These are phyloP conservation scores for Caretta caretta DNA, from an alignment of 2,113 vertebrate genomes.

Conservation along the genomic window DNA sequence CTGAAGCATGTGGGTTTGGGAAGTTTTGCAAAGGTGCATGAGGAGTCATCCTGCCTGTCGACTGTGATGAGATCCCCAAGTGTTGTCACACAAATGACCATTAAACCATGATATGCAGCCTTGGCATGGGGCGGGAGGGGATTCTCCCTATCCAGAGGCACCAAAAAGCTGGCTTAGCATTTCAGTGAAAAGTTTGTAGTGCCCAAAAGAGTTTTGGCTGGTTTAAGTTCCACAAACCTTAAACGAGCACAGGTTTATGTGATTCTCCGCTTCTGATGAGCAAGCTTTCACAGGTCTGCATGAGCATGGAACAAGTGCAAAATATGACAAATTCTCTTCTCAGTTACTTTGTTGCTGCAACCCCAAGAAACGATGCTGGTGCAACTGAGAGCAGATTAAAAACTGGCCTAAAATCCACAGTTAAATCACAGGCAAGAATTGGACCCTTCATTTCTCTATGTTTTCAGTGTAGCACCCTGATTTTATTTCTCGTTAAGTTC, in stretches of 20 bases:
- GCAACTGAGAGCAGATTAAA: not conserved
- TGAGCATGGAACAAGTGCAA: constrained; percentile 19
- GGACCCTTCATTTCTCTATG: constrained; percentile 53
- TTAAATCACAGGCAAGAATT: constrained; percentile 45
- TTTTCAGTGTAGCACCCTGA: constrained; percentile 38
- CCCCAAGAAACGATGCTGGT: not conserved
- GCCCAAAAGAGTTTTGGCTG: not conserved
- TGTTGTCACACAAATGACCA: not conserved
- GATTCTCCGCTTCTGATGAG: not conserved
- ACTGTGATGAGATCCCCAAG: not conserved
- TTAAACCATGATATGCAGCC: not conserved
- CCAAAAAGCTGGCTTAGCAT: not conserved
- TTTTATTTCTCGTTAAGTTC: constrained; percentile 39
- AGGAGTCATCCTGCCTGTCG: not conserved
- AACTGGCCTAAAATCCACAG: constrained; percentile 31
- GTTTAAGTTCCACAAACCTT: not conserved
- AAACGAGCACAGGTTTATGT: not conserved
- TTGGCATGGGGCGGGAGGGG: not conserved
- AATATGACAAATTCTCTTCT: not conserved
- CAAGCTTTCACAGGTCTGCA: not conserved
- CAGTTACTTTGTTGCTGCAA: not conserved
- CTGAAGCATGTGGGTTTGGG: not conserved
- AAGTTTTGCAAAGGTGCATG: not conserved
- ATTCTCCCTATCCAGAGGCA: not conserved
- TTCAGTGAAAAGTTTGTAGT: not conserved